A percentile compares a stretch with the other conserved stretches of the same genome.
Evolutionary conservation across 2,113 vertebrate species (phyloP).

Genomic region (Passerina amoena): DNA sequence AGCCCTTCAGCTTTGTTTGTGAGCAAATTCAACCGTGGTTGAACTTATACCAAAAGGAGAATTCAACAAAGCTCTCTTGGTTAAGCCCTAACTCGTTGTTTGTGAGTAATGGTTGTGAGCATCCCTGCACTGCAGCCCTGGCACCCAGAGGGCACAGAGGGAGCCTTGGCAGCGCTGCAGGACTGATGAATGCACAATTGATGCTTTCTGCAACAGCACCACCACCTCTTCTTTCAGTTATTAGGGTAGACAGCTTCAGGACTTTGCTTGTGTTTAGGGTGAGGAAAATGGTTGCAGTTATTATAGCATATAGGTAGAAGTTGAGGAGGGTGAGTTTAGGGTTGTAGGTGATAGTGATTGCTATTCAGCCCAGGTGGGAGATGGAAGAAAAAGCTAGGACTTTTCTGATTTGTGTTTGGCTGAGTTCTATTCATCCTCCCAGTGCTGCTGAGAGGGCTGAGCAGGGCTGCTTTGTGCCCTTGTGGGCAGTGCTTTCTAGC

Average conservation of each 20-base stretch:
- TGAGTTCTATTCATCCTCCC: too few relatives aligned
- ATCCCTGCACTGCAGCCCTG: background rate
- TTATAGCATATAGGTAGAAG: too few relatives aligned
- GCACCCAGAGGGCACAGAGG: background rate
- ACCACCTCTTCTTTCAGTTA: background rate
- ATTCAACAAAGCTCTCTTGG: background rate
- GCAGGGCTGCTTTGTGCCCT: background rate
- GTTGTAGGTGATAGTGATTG: too few relatives aligned
- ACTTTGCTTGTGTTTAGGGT: too few relatives aligned
- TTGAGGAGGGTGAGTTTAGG: too few relatives aligned
- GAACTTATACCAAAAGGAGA: constrained; percentile 9
- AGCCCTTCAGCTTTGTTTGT: background rate
- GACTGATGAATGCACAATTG: background rate
- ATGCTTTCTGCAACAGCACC: background rate
- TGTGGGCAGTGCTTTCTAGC: background rate
- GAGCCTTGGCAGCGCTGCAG: constrained; percentile 16
- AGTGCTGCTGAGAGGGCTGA: too few relatives aligned
- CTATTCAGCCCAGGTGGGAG: too few relatives aligned
- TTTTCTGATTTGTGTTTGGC: too few relatives aligned
- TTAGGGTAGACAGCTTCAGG: too few relatives aligned
- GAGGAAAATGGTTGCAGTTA: too few relatives aligned
- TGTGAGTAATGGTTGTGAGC: background rate
- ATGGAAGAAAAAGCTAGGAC: too few relatives aligned
- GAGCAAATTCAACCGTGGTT: background rate
- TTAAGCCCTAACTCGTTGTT: background rate